Evolutionary conservation across 2,888 invertebrate species (phyloP), one percentile per base, ranked within the genome.

Genomic region (Clitarchus hookeri): DNA sequence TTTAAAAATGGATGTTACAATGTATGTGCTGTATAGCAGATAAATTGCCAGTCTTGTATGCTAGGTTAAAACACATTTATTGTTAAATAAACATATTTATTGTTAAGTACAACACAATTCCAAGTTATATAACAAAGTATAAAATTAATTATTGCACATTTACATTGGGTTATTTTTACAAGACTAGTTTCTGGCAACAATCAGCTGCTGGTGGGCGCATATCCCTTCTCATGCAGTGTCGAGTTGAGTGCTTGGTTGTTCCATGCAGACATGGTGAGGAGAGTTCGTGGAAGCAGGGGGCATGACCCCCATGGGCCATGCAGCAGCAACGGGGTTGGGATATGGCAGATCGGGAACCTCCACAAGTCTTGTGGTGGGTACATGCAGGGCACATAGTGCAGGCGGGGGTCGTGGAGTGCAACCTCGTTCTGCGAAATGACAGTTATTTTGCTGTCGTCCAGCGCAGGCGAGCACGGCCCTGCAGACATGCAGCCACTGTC

Each of bases 401-500:
- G 44, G 23, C 44, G 79, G 6, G 85, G 79, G 6, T 44, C 16
- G 53, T 36, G 25, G n/a, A 27, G 44, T 6, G 36, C 44, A 54
- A 82, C 8, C 11, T 48, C 48, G 16, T 16, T 13, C 48, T 48
- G 48, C 48, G 16, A 16, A 2, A 16, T 1, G 78, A n/a, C 25
- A n/a, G 65, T 8, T 19, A n/a, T 65, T 19, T 77, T 16, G 84
- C 48, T 48, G 48, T 86, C 86, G 26, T 36, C 84, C n/a, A 36
- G 36, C 26, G 27, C 86, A 25, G 84, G 84, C 79, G 86, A 84
- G 23, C 80, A 48, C 11, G 84, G 79, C n/a, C 86, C 84, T 6
- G 84, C n/a, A 25, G 84, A 86, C 27, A 84, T 77, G 25, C 77
- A 77, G 13, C 86, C 84, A 27, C 86, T 86, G 77, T 86, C 86